phyloP scores from a whole-genome alignment of 1,140 invertebrate genomes.

The Asobara japonica region DNA sequence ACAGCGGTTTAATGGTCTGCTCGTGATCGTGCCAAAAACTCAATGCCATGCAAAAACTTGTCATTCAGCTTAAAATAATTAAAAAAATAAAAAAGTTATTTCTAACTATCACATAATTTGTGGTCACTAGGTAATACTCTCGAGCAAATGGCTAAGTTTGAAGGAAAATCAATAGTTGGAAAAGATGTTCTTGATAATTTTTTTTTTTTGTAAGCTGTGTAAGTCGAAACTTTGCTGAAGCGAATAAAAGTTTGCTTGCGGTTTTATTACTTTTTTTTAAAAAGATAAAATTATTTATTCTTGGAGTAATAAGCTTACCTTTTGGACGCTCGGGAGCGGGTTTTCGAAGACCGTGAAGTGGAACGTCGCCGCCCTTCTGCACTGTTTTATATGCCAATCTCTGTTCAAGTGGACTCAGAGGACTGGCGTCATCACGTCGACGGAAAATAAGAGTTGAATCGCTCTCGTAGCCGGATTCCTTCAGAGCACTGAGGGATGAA shows the following conservation, averaged over 20 bases:
- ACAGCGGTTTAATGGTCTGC: not conserved
- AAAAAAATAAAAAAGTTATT: too few relatives aligned
- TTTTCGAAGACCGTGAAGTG: constrained; percentile 86
- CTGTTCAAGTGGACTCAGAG: constrained; percentile 81
- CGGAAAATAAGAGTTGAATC: constrained; percentile 88
- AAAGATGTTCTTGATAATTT: not conserved
- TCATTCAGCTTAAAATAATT: constrained; percentile 7
- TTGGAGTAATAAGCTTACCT: constrained; percentile 69
- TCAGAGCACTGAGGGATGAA: constrained; percentile 76
- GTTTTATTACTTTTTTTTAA: not conserved
- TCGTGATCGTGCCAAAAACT: constrained; percentile 21
- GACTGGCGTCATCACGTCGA: constrained; percentile 73
- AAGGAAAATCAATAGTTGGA: not conserved
- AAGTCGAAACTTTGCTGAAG: constrained; percentile 8
- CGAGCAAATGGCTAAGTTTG: not conserved
- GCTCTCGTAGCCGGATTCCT: constrained; percentile 90
- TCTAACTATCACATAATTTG: not conserved
- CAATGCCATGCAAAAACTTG: constrained; percentile 24
- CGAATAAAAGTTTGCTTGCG: not conserved
- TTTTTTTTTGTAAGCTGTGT: not conserved
- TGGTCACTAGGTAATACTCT: not conserved
- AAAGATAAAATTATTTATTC: not conserved
- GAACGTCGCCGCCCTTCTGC: constrained; percentile 91
- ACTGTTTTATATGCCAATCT: constrained; percentile 84
- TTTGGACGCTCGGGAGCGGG: constrained; percentile 85